Conservation (phyloP, 2,888 invertebrate species). For the Escarpia spicata region DNA sequence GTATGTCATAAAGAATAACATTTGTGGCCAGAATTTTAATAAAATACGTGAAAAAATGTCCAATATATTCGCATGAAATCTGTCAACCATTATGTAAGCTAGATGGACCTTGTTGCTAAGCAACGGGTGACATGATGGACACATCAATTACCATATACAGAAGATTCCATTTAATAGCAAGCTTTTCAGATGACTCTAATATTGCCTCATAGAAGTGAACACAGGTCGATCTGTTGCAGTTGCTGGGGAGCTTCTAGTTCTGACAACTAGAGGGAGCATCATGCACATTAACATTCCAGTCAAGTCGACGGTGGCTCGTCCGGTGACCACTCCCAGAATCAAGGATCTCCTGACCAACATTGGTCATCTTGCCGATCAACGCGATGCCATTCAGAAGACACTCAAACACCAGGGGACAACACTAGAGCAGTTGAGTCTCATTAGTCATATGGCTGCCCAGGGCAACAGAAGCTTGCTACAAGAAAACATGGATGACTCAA, state of each 20-base stretch:
- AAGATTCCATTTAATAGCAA: background rate
- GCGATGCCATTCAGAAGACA: background rate
- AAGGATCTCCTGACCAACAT: background rate
- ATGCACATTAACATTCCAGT: background rate
- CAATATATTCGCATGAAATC: too few species aligned
- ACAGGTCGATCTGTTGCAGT: background rate
- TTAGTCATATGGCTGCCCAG: background rate
- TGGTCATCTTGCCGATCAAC: background rate
- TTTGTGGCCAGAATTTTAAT: too few species aligned
- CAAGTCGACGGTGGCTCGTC: background rate
- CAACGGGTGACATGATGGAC: too few species aligned
- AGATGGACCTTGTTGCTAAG: too few species aligned
- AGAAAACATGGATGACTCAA: background rate
- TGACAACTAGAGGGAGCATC: background rate
- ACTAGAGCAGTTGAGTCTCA: background rate
- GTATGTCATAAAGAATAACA: too few species aligned
- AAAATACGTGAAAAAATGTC: too few species aligned
- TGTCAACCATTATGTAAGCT: too few species aligned
- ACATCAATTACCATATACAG: background rate
- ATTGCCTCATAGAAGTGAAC: too few species aligned
- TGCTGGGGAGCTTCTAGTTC: background rate
- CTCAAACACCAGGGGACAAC: background rate
- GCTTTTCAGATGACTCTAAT: background rate
- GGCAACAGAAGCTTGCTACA: background rate
- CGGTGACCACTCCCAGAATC: background rate